These are phyloP conservation scores for Anguilla obscura DNA, from an alignment of 2,797 vertebrate genomes.

Conservation along the genomic window DNA sequence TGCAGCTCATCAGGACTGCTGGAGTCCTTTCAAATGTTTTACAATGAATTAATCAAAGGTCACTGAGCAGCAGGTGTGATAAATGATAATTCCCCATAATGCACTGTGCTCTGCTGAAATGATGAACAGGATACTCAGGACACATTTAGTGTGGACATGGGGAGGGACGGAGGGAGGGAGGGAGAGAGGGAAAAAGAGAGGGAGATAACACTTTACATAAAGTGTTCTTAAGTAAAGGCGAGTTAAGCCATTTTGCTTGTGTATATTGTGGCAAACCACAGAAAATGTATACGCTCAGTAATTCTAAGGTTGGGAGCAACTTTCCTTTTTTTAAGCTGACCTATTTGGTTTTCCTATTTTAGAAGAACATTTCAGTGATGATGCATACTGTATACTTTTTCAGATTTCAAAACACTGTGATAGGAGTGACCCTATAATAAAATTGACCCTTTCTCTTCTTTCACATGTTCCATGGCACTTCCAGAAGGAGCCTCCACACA, in stretches of 20 bases:
- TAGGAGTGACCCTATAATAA: not conserved
- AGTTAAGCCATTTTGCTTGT: not conserved
- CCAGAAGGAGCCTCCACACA: not conserved
- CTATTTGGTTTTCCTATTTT: slow-evolving; percentile 56
- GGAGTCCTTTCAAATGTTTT: not conserved
- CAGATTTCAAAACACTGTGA: slow-evolving; percentile 17
- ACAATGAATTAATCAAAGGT: not conserved
- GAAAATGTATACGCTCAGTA: slow-evolving; percentile 40
- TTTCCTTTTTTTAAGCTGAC: slow-evolving; percentile 53
- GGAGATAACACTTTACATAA: not conserved
- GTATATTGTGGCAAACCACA: slow-evolving; percentile 54
- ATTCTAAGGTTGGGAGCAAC: slow-evolving; percentile 46
- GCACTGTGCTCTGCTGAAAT: not conserved
- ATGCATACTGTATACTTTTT: slow-evolving; percentile 38
- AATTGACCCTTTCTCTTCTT: slow-evolving; percentile 23
- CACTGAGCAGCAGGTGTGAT: not conserved
- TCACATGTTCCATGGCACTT: not conserved
- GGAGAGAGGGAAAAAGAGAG: not conserved
- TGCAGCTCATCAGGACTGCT: not conserved
- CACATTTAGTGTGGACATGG: not conserved
- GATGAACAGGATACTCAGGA: not conserved
- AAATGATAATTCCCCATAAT: not conserved
- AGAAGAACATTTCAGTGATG: slow-evolving; percentile 51
- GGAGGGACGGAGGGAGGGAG: slow-evolving; percentile 24
- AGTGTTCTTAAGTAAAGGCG: not conserved